A percentile compares a stretch with the other conserved stretches of the same genome.
Evolutionary conservation across 2,888 invertebrate genomes (phyloP).

Genomic region (Temnothorax rugatulus): DNA sequence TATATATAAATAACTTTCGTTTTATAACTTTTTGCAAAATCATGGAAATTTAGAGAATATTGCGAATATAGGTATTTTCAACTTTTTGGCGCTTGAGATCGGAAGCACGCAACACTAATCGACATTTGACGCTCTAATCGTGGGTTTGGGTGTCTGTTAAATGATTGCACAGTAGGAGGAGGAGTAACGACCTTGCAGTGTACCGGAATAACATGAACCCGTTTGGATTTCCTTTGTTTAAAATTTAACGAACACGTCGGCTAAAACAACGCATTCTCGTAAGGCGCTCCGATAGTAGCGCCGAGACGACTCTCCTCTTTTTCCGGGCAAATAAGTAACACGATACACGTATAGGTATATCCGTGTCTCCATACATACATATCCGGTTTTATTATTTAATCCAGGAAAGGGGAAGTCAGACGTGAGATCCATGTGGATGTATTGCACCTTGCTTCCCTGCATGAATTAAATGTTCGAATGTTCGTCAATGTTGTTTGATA

Average conservation of each 20-base stretch:
- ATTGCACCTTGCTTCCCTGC: neutral
- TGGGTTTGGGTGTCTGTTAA: neutral
- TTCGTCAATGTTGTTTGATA: slow-evolving; percentile 2
- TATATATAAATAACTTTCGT: neutral
- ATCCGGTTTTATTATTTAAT: slow-evolving; percentile 54
- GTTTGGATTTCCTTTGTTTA: slow-evolving; percentile 50
- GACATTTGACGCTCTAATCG: slow-evolving; percentile 21
- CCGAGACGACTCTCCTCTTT: slow-evolving; percentile 69
- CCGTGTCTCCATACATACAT: slow-evolving; percentile 50
- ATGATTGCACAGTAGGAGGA: neutral
- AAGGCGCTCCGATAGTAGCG: slow-evolving; percentile 41
- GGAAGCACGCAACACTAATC: slow-evolving; percentile 18
- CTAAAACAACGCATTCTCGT: slow-evolving; percentile 36
- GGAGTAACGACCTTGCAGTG: slow-evolving; percentile 3
- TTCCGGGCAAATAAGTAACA: slow-evolving; percentile 76
- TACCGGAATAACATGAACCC: neutral
- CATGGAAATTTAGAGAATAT: neutral
- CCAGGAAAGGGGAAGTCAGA: slow-evolving; percentile 39
- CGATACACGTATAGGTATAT: slow-evolving; percentile 64
- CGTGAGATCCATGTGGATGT: slow-evolving; percentile 27
- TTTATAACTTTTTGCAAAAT: neutral
- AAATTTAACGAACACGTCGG: slow-evolving; percentile 39
- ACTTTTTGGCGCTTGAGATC: neutral
- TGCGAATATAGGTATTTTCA: neutral
- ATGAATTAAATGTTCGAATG: slow-evolving; percentile 4